Evolutionary conservation across 2,888 invertebrate genomes (phyloP).

Genomic region (Hipparchia sbordonii): DNA sequence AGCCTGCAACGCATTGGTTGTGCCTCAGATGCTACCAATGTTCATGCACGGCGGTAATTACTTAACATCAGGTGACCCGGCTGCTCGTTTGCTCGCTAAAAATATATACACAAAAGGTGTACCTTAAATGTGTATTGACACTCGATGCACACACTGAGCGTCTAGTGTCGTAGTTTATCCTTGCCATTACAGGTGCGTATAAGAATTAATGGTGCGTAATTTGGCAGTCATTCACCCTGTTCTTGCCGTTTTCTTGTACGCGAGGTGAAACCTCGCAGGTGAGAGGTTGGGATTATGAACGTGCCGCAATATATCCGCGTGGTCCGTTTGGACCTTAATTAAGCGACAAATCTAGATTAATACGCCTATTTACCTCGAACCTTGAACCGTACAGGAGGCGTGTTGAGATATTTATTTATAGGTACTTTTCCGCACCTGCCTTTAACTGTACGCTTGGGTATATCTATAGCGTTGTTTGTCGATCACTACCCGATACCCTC

Average conservation of each 20-base stretch:
- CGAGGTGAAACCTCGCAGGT: neutral
- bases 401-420: slow-evolving; percentile 5
- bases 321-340: slow-evolving; percentile 6
- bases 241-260: neutral
- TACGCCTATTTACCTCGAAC: slow-evolving; percentile 13
- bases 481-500: neutral
- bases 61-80: too few relatives aligned
- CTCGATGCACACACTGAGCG: too few relatives aligned
- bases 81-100: too few relatives aligned
- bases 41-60: too few relatives aligned
- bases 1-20: too few relatives aligned
- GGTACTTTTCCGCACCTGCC: slow-evolving; percentile 12
- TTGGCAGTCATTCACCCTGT: neutral
- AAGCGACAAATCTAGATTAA: slow-evolving; percentile 15
- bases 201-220: neutral
- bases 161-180: too few relatives aligned
- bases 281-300: neutral
- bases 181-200: neutral
- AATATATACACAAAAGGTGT: too few relatives aligned
- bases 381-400: slow-evolving; percentile 2
- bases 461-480: neutral
- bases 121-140: too few relatives aligned
- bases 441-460: neutral
- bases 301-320: slow-evolving; percentile 3
- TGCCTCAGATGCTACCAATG: too few relatives aligned